These are phyloP conservation scores for Netelia melanura DNA, from an alignment of 2,888 invertebrate genomes.

Conservation along the genomic window DNA sequence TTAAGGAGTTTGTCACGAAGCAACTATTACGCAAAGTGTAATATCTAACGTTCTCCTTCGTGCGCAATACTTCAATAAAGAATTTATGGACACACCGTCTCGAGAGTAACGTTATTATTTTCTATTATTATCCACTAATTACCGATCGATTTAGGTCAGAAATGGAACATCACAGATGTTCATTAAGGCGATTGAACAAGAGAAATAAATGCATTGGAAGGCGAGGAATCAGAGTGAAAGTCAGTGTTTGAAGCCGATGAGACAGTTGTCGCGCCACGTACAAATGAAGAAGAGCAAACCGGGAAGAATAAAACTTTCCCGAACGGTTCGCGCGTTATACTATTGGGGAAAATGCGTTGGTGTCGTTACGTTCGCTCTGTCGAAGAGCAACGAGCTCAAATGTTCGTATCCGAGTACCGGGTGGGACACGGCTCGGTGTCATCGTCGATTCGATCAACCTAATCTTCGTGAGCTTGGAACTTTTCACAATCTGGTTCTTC, in stretches of 20 bases:
- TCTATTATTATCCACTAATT: neutral
- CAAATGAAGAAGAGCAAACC: constrained; percentile 7
- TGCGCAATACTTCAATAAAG: no score
- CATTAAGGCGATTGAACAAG: neutral
- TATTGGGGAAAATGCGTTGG: constrained; percentile 48
- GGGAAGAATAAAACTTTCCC: neutral
- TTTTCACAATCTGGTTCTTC: neutral
- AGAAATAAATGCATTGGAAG: neutral
- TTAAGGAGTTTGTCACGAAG: no score
- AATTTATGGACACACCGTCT: no score
- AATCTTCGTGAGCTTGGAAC: neutral
- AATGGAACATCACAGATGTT: neutral
- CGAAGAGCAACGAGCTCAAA: neutral
- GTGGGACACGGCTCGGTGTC: neutral
- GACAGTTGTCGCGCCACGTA: neutral
- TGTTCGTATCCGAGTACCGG: constrained; percentile 16
- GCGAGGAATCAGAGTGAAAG: neutral
- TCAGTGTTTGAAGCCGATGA: neutral
- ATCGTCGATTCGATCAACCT: neutral
- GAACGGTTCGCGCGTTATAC: neutral
- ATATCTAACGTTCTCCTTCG: no score
- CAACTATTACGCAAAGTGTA: no score
- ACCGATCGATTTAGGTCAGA: neutral
- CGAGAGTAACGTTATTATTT: no score
- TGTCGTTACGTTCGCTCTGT: neutral